A percentile compares a stretch with the other conserved stretches of the same genome.
Conservation (phyloP, 2,113 vertebrate genomes). For the Ia io region DNA sequence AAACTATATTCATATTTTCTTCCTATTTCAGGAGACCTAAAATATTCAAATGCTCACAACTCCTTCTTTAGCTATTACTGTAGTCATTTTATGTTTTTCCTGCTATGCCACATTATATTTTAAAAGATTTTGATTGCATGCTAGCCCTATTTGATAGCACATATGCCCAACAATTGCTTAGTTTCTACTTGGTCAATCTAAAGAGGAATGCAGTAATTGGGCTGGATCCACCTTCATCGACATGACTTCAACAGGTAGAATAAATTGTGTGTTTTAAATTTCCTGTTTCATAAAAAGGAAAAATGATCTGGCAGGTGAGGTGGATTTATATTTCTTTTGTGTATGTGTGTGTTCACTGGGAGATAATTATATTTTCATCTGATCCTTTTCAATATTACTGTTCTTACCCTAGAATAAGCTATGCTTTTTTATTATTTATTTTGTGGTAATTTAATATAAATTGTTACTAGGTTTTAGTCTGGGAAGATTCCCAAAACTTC, state of each 20-base stretch:
- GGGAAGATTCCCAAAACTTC: slow-evolving; percentile 30
- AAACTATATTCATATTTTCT: background rate
- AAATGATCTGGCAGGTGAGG: slow-evolving; percentile 53
- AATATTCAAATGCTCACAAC: background rate
- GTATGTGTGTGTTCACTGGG: slow-evolving; percentile 50
- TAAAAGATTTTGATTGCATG: slow-evolving; percentile 28
- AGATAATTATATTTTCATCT: slow-evolving; percentile 71
- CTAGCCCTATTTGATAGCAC: slow-evolving; percentile 14
- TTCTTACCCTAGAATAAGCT: slow-evolving; percentile 27
- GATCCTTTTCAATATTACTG: slow-evolving; percentile 53
- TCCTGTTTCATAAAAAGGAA: slow-evolving; percentile 68
- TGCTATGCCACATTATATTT: slow-evolving; percentile 23
- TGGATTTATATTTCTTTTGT: slow-evolving; percentile 51
- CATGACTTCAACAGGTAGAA: slow-evolving; percentile 61
- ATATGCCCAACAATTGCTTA: background rate
- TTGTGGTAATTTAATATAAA: slow-evolving; percentile 60
- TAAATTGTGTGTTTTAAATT: slow-evolving; percentile 69
- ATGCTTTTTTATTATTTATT: slow-evolving; percentile 60
- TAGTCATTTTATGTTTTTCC: slow-evolving; percentile 14
- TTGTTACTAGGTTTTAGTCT: slow-evolving; percentile 33
- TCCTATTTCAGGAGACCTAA: slow-evolving; percentile 23
- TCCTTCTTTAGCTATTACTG: background rate
- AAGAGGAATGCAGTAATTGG: slow-evolving; percentile 3
- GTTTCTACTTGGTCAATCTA: slow-evolving; percentile 19
- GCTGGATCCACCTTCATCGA: slow-evolving; percentile 32